Evolutionary conservation across 2,113 vertebrate genomes (phyloP).

Genomic region (Pteruthius melanotis): DNA sequence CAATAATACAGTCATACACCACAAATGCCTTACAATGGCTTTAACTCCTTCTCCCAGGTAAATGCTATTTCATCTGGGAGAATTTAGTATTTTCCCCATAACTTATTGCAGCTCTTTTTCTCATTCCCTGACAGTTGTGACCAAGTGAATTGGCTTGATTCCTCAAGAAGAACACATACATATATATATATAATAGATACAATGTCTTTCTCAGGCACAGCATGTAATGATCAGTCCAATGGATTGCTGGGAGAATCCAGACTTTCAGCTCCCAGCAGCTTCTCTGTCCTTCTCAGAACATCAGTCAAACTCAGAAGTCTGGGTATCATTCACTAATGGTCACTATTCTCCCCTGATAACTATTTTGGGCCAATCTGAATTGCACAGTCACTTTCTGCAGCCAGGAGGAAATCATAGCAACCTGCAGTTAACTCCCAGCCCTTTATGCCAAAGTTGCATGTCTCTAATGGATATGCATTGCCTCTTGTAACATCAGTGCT

Average conservation of each 20-base stretch:
- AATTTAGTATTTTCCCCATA: not conserved
- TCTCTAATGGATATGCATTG: not conserved
- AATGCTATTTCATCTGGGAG: not conserved
- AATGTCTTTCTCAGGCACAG: not conserved
- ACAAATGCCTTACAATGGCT: not conserved
- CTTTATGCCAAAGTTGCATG: not conserved
- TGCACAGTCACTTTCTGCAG: not conserved
- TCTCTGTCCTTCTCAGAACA: not conserved
- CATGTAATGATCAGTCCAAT: not conserved
- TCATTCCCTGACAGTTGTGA: not conserved
- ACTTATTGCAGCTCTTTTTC: not conserved
- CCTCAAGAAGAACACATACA: not conserved
- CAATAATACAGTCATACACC: not conserved
- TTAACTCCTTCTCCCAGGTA: not conserved
- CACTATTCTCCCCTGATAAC: not conserved
- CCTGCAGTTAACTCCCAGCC: not conserved
- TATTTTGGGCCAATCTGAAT: not conserved
- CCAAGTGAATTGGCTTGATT: not conserved
- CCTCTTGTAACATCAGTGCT: not conserved
- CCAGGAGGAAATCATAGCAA: not conserved
- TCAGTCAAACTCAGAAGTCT: not conserved
- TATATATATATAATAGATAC: not conserved
- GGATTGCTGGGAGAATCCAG: not conserved
- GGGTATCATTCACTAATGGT: not conserved
- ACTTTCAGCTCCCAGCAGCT: not conserved